Conservation (phyloP, 2,113 vertebrate genomes). For the Baryphthengus martii region DNA sequence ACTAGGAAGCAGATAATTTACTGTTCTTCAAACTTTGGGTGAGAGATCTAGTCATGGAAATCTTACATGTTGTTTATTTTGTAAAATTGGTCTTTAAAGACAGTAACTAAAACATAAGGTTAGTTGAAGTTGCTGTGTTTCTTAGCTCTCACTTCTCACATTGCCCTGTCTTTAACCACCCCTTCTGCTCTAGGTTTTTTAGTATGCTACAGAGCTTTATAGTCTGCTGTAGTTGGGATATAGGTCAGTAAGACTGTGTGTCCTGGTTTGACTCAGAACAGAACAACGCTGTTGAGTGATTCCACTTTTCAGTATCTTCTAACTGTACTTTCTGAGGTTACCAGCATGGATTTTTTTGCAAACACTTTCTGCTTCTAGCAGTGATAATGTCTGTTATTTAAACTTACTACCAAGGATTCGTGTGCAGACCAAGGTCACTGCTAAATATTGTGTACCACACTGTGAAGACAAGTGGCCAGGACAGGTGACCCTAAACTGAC, state of each 20-base stretch:
- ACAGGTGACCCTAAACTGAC: too few relatives aligned
- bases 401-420: too few relatives aligned
- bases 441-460: too few relatives aligned
- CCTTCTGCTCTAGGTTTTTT: not conserved
- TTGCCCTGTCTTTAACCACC: not conserved
- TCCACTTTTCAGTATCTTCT: too few relatives aligned
- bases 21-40: not conserved
- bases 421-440: too few relatives aligned
- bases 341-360: too few relatives aligned
- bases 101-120: not conserved
- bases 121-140: not conserved
- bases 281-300: too few relatives aligned
- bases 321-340: too few relatives aligned
- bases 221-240: not conserved
- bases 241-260: not conserved
- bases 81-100: not conserved
- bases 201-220: not conserved
- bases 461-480: too few relatives aligned
- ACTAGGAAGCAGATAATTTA: not conserved
- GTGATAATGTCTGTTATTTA: too few relatives aligned
- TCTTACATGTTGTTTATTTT: not conserved
- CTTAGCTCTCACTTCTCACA: not conserved
- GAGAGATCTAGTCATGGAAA: not conserved
- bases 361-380: too few relatives aligned
- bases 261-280: too few relatives aligned